phyloP scores from a whole-genome alignment of 2,888 invertebrate species.

The Achlya flavicornis region DNA sequence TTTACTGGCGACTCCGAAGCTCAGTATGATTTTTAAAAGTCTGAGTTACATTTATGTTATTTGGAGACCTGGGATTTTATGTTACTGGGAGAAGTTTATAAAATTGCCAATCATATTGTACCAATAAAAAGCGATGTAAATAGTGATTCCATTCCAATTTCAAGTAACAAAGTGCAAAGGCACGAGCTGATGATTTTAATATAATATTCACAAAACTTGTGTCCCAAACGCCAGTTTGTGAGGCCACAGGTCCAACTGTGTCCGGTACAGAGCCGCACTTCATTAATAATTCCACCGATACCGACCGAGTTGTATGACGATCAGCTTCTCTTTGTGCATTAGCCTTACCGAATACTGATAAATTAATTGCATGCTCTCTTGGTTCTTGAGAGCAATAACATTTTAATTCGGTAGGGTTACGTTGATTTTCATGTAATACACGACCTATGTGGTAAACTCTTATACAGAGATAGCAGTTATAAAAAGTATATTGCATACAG shows the following conservation, averaged over 20 bases:
- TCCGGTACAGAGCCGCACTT: slow-evolving; percentile 37
- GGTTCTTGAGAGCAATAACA: background rate
- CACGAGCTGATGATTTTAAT: background rate
- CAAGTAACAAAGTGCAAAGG: no score
- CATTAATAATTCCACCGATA: slow-evolving; percentile 53
- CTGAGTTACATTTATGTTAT: no score
- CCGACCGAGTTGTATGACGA: slow-evolving; percentile 22
- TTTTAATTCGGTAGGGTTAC: background rate
- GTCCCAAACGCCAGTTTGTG: background rate
- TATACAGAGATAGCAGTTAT: no score
- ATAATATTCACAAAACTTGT: background rate
- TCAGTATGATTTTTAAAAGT: no score
- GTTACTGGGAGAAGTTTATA: no score
- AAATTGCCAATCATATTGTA: no score
- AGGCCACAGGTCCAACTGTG: slow-evolving; percentile 17
- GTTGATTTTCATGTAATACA: background rate
- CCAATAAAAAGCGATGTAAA: no score
- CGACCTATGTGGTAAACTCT: no score
- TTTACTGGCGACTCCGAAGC: no score
- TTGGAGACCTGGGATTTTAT: no score
- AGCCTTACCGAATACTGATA: background rate
- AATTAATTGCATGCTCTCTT: background rate
- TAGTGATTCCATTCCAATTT: no score
- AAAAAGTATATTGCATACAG: no score
- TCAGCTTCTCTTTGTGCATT: slow-evolving; percentile 25